Percentiles rank a stretch among this genome's conserved stretches.
phyloP scores from a whole-genome alignment of 2,797 vertebrate species.

The Pristis pectinata region DNA sequence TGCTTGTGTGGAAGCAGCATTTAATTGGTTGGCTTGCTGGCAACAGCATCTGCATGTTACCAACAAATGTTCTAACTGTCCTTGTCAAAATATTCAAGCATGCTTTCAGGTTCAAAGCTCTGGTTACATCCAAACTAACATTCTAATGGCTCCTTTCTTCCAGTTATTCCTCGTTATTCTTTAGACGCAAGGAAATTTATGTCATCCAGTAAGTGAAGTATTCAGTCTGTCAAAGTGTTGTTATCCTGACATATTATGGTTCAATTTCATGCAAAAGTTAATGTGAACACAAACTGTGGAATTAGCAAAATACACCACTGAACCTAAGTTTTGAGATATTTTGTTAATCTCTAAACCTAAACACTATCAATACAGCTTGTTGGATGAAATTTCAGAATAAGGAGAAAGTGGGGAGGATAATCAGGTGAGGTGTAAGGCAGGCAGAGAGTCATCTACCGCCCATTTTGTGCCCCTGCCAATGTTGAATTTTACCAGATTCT shows the following conservation, averaged over 20 bases:
- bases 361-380: too few species aligned
- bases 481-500: neutral
- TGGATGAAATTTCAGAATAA: neutral
- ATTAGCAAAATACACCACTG: neutral
- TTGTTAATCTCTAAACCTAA: neutral
- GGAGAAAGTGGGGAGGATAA: neutral
- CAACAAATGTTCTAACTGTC: neutral
- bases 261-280: neutral
- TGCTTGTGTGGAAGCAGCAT: neutral
- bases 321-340: neutral
- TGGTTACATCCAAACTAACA: constrained; percentile 48
- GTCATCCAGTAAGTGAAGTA: constrained; percentile 94
- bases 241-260: neutral
- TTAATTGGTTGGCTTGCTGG: neutral
- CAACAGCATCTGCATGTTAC: neutral
- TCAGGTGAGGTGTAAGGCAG: neutral
- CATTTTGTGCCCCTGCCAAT: neutral
- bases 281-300: neutral
- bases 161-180: constrained; percentile 99
- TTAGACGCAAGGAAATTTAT: constrained; percentile 99
- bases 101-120: neutral
- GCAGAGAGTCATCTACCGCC: neutral
- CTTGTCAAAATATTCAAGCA: neutral
- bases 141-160: constrained; percentile 65
- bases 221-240: constrained; percentile 26